Evolutionary conservation across 2,113 vertebrate species (phyloP), one percentile per base, ranked within the genome.

Genomic region (Pomatostomus ruficeps): DNA sequence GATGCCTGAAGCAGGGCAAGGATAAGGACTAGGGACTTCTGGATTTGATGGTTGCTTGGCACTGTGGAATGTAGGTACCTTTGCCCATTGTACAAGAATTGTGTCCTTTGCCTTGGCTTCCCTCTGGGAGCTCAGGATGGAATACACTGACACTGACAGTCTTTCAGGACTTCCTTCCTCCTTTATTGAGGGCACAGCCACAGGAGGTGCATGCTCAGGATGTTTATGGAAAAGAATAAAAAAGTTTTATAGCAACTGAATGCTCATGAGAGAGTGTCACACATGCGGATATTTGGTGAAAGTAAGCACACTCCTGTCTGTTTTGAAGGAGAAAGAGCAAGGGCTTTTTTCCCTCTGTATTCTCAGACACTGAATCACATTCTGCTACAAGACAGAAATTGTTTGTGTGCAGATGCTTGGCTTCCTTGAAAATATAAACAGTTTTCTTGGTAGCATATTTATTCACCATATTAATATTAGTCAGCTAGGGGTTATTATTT

Each of bases 21-120:
- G 71, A 93, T 85, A 52, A 95, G 35, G 62, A 74, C 61, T 52
- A 62, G 71, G 77, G 82, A 88, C 78, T 87, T 73, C 55, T 85
- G 89, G 93, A 85, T 94, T 88, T 95, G 87, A 89, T 83, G 91
- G 89, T 85, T 95, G 87, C 89, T 67, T 89, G 87, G 85, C 91
- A 78, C 74, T 74, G 87, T 85, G 95, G 93, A 93, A 97, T 94
- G 94, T 22, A 33, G 89, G 55, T 67, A 96, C 87, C 89, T 96
- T 96, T 96, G 91, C 78, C 89, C 88, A 35, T 67, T 79, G 38
- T 85, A 15, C 46, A 31, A 70, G 58, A 83, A 76, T 11, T 65
- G 62, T 70, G 74, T 82, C 74, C 91, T 95, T 62, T 91, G 87
- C 85, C 93, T 95, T 76, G 61, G 35, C 83, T 94, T 76, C 74